Conservation (phyloP, 2,888 invertebrate genomes). For the Acrocera orbiculus region DNA sequence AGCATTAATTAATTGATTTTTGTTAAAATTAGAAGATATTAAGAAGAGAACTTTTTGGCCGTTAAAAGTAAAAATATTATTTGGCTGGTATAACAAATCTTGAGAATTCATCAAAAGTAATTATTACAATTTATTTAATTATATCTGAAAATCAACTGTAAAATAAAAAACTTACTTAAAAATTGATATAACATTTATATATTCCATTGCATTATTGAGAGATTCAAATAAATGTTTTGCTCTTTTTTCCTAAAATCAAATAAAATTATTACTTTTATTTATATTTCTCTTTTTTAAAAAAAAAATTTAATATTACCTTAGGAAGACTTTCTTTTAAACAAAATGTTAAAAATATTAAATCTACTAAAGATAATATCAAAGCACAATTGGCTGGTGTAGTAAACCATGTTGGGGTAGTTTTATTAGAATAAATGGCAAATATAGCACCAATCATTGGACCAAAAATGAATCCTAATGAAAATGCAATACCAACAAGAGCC, state of each 20-base stretch:
- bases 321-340: constrained; percentile 74
- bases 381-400: constrained; percentile 66
- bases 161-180: constrained; percentile 30
- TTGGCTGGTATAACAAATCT: too few species aligned
- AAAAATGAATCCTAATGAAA: constrained; percentile 92
- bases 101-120: too few species aligned
- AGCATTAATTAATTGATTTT: too few species aligned
- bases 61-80: too few species aligned
- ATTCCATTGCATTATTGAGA: constrained; percentile 43
- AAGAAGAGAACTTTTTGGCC: too few species aligned
- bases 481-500: constrained; percentile 95
- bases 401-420: constrained; percentile 53
- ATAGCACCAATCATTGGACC: constrained; percentile 90
- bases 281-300: constrained; percentile 2
- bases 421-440: constrained; percentile 53
- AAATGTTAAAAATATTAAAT: constrained; percentile 54
- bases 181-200: constrained; percentile 45
- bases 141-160: too few species aligned
- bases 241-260: constrained; percentile 52
- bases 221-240: constrained; percentile 48
- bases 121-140: too few species aligned
- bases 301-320: constrained; percentile 39
- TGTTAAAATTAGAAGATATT: too few species aligned
- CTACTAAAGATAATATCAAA: constrained; percentile 50
- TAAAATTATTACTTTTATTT: constrained; percentile 1